Evolutionary conservation across 2,113 vertebrate genomes (phyloP), one percentile per base, ranked within the genome.

Genomic region (Perognathus longimembris): DNA sequence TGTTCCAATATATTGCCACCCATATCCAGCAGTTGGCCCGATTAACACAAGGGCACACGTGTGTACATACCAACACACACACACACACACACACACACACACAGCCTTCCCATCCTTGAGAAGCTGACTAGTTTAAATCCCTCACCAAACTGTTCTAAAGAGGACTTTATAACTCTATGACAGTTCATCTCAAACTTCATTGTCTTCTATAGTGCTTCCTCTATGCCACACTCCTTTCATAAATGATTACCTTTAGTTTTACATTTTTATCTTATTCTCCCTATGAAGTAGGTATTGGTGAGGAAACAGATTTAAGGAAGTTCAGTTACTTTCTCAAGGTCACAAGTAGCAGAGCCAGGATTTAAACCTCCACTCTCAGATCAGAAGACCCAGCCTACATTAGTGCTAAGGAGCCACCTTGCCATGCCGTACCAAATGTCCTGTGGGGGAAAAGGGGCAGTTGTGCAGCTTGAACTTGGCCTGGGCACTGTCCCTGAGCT

Each of bases 271-370:
- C 38, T 80, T 80, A 71, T 83, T 63, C 76, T 91, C 18, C 12
- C 38, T 73, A 34, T 28, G 83, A 66, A 50, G 7, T 38, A 85
- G 15, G 24, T 59, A 42, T 61, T 42, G n/a, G 6, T 26, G 11
- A 93, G 50, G 71, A 89, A 81, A 78, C 69, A 81, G n/a, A n/a
- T n/a, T n/a, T n/a, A n/a, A 69, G 32, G 34, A 89, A 28, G n/a
- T 80, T 91, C 34, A 76, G 34, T 64, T 34, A 87, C 80, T 90
- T 89, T 88, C 76, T 94, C 64, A 79, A 42, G 61, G 6, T 69
- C 50, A 79, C 36, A 76, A 71, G 15, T 22, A 24, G 34, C 50
- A 92, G 38, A 78, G 8, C n/a, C 1, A 15, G 70, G 42, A 71
- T 78, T 91, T 81, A 91, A 67, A 76, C 36, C 50, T 5, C 59